A percentile compares a stretch with the other conserved stretches of the same genome.
These are phyloP conservation scores for Lateolabrax maculatus DNA, from an alignment of 2,797 vertebrate species.

Conservation along the genomic window DNA sequence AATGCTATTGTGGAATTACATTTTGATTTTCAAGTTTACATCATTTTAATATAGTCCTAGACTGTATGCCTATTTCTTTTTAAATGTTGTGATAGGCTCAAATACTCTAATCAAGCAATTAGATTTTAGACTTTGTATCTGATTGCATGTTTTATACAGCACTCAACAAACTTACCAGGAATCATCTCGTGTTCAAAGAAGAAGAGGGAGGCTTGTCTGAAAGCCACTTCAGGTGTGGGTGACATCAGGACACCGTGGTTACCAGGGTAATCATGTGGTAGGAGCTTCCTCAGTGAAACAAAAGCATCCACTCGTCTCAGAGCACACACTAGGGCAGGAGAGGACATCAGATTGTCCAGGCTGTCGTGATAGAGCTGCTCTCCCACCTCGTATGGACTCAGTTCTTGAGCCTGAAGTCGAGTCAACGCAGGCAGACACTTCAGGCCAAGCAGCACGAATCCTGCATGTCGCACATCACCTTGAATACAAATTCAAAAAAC, in stretches of 20 bases:
- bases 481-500: constrained; percentile 24
- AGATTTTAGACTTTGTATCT: not conserved
- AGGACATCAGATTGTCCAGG: constrained; percentile 69
- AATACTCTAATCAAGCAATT: not conserved
- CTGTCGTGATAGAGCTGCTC: constrained; percentile 73
- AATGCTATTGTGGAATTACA: too few species aligned
- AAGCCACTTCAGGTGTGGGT: constrained; percentile 81
- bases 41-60: too few species aligned
- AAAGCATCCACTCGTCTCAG: constrained; percentile 73
- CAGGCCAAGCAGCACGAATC: constrained; percentile 81
- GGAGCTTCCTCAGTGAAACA: constrained; percentile 49
- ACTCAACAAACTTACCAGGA: constrained; percentile 63
- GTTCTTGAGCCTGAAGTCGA: constrained; percentile 77
- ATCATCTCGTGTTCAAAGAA: constrained; percentile 82
- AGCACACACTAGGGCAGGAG: constrained; percentile 74
- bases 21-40: too few species aligned
- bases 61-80: not conserved
- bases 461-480: constrained; percentile 43
- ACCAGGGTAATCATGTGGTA: constrained; percentile 39
- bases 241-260: constrained; percentile 77
- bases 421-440: constrained; percentile 83
- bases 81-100: not conserved
- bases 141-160: not conserved
- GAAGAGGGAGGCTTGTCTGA: constrained; percentile 81
- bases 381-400: constrained; percentile 85